Conservation (phyloP, 2,113 vertebrate genomes). For the Thunnus thynnus region DNA sequence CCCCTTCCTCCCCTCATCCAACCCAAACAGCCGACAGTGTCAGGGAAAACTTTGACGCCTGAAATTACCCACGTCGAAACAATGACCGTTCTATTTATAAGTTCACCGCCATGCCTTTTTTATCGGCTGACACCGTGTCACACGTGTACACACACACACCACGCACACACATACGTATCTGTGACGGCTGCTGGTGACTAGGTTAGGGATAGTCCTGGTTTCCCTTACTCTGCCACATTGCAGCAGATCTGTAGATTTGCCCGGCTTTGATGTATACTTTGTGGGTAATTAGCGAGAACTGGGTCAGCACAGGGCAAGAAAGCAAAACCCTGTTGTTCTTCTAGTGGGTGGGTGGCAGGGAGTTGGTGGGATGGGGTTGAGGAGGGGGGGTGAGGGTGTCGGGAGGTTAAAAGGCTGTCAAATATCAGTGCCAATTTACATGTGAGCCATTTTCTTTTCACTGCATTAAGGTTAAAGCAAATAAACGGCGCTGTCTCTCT, state of each 20-base stretch:
- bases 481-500: constrained; percentile 57
- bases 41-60: constrained; percentile 71
- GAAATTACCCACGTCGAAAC: constrained; percentile 80
- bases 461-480: constrained; percentile 59
- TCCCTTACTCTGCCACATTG: constrained; percentile 58
- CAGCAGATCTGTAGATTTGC: constrained; percentile 62
- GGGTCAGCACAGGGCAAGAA: constrained; percentile 83
- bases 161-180: constrained; percentile 20
- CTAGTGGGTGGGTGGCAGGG: constrained; percentile 67
- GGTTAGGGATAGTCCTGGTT: constrained; percentile 61
- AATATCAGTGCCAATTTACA: constrained; percentile 68
- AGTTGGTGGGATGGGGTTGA: constrained; percentile 24
- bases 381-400: constrained; percentile 21
- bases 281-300: constrained; percentile 83
- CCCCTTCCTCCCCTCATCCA: constrained; percentile 26
- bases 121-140: constrained; percentile 59
- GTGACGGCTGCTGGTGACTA: constrained; percentile 41
- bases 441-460: constrained; percentile 62
- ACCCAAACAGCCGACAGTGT: constrained; percentile 47
- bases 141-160: background rate
- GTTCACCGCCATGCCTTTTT: constrained; percentile 75
- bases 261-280: constrained; percentile 84
- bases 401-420: constrained; percentile 76
- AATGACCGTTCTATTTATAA: constrained; percentile 83
- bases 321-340: constrained; percentile 74